Conservation (phyloP, 2,888 invertebrate genomes). For the Euclidia mi region DNA sequence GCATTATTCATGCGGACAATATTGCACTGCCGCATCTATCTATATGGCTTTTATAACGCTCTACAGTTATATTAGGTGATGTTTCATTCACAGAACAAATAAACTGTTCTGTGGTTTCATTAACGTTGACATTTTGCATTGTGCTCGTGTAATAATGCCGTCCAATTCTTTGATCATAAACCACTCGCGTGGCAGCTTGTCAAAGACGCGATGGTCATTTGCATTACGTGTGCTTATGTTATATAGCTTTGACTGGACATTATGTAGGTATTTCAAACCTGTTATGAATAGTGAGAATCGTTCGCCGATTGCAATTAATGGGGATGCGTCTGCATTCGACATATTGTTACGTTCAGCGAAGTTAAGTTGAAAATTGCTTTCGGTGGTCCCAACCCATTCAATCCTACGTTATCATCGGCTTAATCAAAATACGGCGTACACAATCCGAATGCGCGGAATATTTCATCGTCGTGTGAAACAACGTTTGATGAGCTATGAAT, state of each 20-base stretch:
- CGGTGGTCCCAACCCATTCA: neutral
- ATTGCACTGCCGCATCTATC: slow-evolving; percentile 80
- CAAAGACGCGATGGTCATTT: slow-evolving; percentile 10
- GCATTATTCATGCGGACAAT: slow-evolving; percentile 89
- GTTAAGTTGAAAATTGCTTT: neutral
- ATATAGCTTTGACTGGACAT: too few relatives aligned
- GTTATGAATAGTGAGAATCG: too few relatives aligned
- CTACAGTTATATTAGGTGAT: slow-evolving; percentile 55
- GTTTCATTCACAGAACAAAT: too few relatives aligned
- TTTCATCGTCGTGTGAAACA: slow-evolving; percentile 31
- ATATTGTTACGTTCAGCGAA: neutral
- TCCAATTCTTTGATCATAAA: slow-evolving; percentile 54
- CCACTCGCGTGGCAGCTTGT: slow-evolving; percentile 20
- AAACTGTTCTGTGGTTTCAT: too few relatives aligned
- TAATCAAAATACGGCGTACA: slow-evolving; percentile 30
- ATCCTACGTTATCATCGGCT: neutral
- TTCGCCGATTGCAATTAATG: too few relatives aligned
- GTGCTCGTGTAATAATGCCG: slow-evolving; percentile 55
- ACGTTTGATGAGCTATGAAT: slow-evolving; percentile 58
- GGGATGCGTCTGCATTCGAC: neutral
- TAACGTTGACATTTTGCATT: slow-evolving; percentile 63
- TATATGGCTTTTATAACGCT: slow-evolving; percentile 67
- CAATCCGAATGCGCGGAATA: slow-evolving; percentile 25
- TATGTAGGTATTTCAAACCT: too few relatives aligned
- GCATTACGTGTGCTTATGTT: neutral